Evolutionary conservation across 2,113 vertebrate species (phyloP), one percentile per base, ranked within the genome.

Genomic region (Blennius ocellaris): DNA sequence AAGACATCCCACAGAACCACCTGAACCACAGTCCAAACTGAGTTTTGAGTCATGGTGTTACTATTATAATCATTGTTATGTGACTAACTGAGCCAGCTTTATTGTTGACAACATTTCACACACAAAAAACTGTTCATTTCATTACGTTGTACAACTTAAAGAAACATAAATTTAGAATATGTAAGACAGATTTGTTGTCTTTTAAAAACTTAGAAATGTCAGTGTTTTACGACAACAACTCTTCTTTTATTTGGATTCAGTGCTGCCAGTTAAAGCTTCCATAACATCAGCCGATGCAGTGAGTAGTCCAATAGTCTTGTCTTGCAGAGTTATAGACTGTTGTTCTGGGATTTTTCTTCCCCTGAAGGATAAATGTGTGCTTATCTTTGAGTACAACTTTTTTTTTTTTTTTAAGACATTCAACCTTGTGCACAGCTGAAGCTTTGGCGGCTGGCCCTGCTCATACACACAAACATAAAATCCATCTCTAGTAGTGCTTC

Each of bases 401-500:
- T 0, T 17, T 47, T 48, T 64, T 7, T 1, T 65, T 55, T 10
- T 21, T 30, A 71, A 48, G 45, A 7, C 15, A 7, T 8, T 6
- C 11, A 65, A n/a, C 16, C 37, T 36, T 30, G 21, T 30, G 21
- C 21, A 30, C 21, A 30, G 21, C 21, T 30, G 4, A 30, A 30
- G 4, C 2, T 30, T 30, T 30, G 21, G 21, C 21, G 21, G 21
- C 21, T 30, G 21, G 21, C 4, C 21, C 21, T 38, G n/a, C 16
- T 54, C 36, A 48, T n/a, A 36, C 11, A 7, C 12, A 37, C 44
- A 41, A 44, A 73, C 47, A 44, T 37, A 51, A 40, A 76, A 56
- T 59, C 67, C 40, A 14, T 41, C 54, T 64, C 47, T 78, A 68
- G 4, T 37, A 5, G 2, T 37, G 58, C 51, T 36, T 56, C 59